Base-by-base conservation (phyloP, 2,888 invertebrate genomes). In the Pseudococcus jackbeardsleyi region DNA sequence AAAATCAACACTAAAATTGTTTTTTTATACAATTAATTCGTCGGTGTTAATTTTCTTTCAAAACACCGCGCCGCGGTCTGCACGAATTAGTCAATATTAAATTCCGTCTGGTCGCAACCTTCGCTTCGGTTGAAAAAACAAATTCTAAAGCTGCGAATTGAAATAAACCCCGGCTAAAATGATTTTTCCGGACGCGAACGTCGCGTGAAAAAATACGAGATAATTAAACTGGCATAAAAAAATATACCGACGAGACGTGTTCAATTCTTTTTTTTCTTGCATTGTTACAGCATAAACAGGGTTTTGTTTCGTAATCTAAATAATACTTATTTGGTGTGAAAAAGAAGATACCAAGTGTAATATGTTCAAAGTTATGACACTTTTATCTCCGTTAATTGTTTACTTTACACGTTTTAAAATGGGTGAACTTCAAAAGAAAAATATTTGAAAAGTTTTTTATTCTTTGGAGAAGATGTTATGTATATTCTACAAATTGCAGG, bases 51-150 rank as follows among this genome's bases (percentile, higher is more conserved):
- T 72, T 72, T 72, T 72, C 72, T 72, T 72, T 72, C 72, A 72
- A 72, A 72, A 33, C 33, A 17, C 15, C 26, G 26, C 68, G 9
- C 22, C 68, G 42, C 42, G 17, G 33, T 33, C 11, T 17, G 17
- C 3, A 72, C 72, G 72, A 72, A 72, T 72, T 72, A 72, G 72
- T 72, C 72, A 72, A 72, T 72, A 72, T 72, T 72, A 72, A 72
- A 72, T 72, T 72, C 33, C 33, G 72, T 72, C 72, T 33, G 72
- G 72, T 72, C 33, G 64, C 64, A 72, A 72, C 72, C 72, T 72
- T 72, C 72, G 33, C 54, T 9, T 64, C 64, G 64, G 64, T 64
- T 22, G 64, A 64, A 64, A 64, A 64, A 19, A 64, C 59, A 59
- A 59, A 59, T 59, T 64, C 64, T 15, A 64, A 64, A 64, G 64